Evolutionary conservation across 2,113 vertebrate species (phyloP), one percentile per base, ranked within the genome.

Genomic region (Xiphophorus maculatus): DNA sequence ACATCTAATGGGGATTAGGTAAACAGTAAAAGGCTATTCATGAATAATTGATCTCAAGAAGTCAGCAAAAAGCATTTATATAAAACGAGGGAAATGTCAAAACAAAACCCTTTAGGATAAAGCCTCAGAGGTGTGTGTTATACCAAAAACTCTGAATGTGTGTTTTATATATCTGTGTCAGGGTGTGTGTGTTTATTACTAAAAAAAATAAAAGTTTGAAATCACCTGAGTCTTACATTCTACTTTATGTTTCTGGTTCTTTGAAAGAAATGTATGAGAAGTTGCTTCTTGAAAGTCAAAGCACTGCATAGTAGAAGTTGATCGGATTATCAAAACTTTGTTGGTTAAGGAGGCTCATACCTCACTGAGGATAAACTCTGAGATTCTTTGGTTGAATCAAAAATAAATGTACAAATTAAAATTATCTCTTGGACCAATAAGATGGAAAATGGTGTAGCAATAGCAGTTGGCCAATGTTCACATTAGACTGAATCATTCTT

Each of bases 1-100:
- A 87, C 74, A 81, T 84, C 78, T 81, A 83, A 87, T 83, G 77
- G 61, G 86, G 75, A 89, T 84, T 85, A 83, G 73, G 82, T 75
- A 73, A 87, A 82, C 76, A 7, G 22, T 82, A 84, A 88, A 77
- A 63, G 42, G n/a, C 67, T 82, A 67, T 72, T 61, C 76, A 73
- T 76, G 63, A 83, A 84, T 77, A 81, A 83, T 63, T 88, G 69
- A 86, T 74, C 30, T 75, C 60, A 79, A 48, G 66, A 28, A 86
- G 80, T 71, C 58, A 54, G 73, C 58, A 28, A 72, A 84, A 84
- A 62, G 85, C 79, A 79, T 66, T 86, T 61, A 79, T 73, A 77
- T 29, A 9, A 65, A 71, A 73, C 0, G 19, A 78, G 63, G 75
- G 69, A 74, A 85, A 77, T 74, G 71, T 81, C 72, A 79, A 71